These are phyloP conservation scores for Lethenteron camtschaticum DNA, from an alignment of 2,113 vertebrate species.

Conservation along the genomic window DNA sequence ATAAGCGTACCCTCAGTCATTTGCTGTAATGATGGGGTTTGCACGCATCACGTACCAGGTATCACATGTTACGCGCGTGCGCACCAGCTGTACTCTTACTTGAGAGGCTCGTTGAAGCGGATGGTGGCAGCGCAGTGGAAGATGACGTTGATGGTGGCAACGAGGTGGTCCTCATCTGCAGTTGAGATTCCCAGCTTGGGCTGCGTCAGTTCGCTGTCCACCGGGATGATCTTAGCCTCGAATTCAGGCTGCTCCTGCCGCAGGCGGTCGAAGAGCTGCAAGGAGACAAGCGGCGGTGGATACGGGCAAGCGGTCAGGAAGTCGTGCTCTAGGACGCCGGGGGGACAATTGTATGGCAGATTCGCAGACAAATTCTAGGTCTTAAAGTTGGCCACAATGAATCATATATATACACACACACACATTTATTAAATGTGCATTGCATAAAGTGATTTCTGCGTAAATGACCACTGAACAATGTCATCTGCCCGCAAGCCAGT, in stretches of 20 bases:
- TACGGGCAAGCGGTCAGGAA: constrained; percentile 11
- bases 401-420: too few relatives aligned
- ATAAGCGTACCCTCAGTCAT: too few relatives aligned
- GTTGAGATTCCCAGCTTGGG: constrained; percentile 50
- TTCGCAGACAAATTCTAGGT: too few relatives aligned
- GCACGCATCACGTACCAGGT: too few relatives aligned
- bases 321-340: background rate
- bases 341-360: too few relatives aligned
- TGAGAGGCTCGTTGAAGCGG: constrained; percentile 77
- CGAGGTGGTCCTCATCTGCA: constrained; percentile 41
- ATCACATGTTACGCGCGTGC: too few relatives aligned
- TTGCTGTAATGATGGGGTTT: too few relatives aligned
- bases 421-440: too few relatives aligned
- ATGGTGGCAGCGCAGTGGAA: constrained; percentile 93
- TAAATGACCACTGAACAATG: too few relatives aligned
- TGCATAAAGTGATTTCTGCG: too few relatives aligned
- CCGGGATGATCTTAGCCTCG: constrained; percentile 53
- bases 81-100: constrained; percentile 29
- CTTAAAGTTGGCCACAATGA: too few relatives aligned
- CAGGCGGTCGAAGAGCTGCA: constrained; percentile 69
- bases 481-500: too few relatives aligned
- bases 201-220: constrained; percentile 60
- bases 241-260: constrained; percentile 69
- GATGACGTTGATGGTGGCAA: constrained; percentile 42
- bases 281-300: background rate